These are phyloP conservation scores for Odocoileus hemionus DNA, from an alignment of 2,113 vertebrate species.

Conservation along the genomic window DNA sequence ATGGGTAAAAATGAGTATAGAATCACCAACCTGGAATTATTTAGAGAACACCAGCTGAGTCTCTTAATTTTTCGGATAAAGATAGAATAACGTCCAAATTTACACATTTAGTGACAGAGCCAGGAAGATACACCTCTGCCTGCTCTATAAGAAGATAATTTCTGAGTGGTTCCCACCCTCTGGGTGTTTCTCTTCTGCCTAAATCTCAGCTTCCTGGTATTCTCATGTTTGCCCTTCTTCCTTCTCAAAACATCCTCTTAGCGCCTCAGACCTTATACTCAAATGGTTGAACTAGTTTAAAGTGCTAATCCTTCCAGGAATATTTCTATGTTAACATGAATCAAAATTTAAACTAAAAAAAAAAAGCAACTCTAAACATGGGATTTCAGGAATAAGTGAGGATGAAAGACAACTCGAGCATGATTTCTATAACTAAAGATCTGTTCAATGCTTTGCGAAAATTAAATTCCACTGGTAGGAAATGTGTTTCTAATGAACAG, in stretches of 20 bases:
- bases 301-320: neutral
- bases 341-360: neutral
- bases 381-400: neutral
- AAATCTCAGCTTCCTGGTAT: neutral
- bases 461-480: neutral
- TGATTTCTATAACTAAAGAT: neutral
- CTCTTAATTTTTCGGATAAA: neutral
- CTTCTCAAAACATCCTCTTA: neutral
- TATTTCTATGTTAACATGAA: neutral
- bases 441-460: slow-evolving; percentile 1
- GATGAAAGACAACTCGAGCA: neutral
- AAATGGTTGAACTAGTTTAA: neutral
- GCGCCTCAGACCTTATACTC: neutral
- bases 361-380: neutral
- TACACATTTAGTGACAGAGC: neutral
- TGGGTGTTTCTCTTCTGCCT: neutral
- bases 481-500: neutral
- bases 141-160: neutral
- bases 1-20: neutral
- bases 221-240: neutral
- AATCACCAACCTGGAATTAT: neutral
- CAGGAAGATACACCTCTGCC: neutral
- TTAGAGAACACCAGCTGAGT: neutral
- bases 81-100: neutral
- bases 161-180: neutral